Evolutionary conservation across 2,113 vertebrate species (phyloP), one percentile per base, ranked within the genome.

Genomic region (Paradoxurus hermaphroditus): DNA sequence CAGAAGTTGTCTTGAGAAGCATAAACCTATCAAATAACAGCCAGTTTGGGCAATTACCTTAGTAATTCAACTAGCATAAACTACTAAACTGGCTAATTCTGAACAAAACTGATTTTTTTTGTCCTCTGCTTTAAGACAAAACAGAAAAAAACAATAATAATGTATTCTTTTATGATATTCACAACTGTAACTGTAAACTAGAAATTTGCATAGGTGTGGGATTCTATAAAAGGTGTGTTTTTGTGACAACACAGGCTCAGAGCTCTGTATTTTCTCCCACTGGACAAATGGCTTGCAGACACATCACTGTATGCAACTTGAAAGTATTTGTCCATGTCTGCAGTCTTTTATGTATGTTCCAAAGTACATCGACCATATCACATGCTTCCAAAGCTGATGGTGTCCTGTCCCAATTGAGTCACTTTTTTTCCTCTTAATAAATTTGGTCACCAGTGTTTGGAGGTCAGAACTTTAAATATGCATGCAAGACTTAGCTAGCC

Each of bases 391-490:
- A 63, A 75, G 16, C 21, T 34, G 25, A 70, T 34, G 41, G n/a
- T 67, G 73, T 62, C 70, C 70, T 63, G 25, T 18, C 31, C 19
- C 41, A 59, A 65, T 1, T 2, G 46, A 90, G 31, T 41, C 77
- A 90, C 29, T 10, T 14, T 75, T 31, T 77, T 36, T 0, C 34
- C 39, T 39, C 34, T 8, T 6, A 85, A 70, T 51, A 34, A 51
- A 73, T 65, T 27, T 65, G 51, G 27, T 65, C 29, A 27, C 36
- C 0, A 6, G 36, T 79, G 41, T 27, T 86, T 67, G 62, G 15
- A 93, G 51, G 63, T 56, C 82, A 91, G 82, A 95, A 88, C 53
- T 84, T 93, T 53, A 89, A 95, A 92, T 14, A 65, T 3, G 7
- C 72, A 44, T 5, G 3, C 10, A 21, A n/a, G 53, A 13, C 68